A percentile compares a stretch with the other conserved stretches of the same genome.
These are phyloP conservation scores for Pristis pectinata DNA, from an alignment of 2,797 vertebrate genomes.

Conservation along the genomic window DNA sequence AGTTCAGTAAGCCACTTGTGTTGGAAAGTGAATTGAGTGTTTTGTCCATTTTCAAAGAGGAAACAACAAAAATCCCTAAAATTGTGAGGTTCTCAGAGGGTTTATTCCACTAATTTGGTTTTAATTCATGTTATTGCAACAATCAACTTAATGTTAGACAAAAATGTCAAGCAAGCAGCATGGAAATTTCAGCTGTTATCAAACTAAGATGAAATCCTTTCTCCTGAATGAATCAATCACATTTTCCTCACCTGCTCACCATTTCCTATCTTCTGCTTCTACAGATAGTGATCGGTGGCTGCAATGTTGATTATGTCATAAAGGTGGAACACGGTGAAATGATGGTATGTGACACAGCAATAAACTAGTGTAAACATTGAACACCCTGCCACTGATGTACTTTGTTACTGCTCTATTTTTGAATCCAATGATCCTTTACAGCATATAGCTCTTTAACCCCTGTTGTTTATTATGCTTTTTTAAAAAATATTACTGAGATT, in stretches of 20 bases:
- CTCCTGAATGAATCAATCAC: neutral
- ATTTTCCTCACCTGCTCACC: neutral
- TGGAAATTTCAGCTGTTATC: neutral
- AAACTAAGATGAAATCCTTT: neutral
- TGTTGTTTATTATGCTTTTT: neutral
- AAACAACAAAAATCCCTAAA: neutral
- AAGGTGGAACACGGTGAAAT: slow-evolving; percentile 67
- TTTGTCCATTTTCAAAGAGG: neutral
- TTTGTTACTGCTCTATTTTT: neutral
- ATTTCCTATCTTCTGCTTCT: slow-evolving; percentile 18
- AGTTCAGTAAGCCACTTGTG: neutral
- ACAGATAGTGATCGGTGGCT: slow-evolving; percentile 81
- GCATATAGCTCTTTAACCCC: neutral
- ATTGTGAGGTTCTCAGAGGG: neutral
- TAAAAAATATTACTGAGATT: neutral
- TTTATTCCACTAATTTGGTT: neutral
- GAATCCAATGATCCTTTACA: neutral
- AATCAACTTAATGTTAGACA: neutral
- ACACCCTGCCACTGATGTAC: neutral
- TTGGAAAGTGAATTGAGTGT: neutral
- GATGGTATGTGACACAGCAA: slow-evolving; percentile 53
- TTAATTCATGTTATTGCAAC: neutral
- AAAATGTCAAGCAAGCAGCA: neutral
- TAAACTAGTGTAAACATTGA: neutral
- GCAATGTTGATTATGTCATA: slow-evolving; percentile 80